A percentile compares a stretch with the other conserved stretches of the same genome.
Conservation (phyloP, 2,797 vertebrate species). For the Sandelia bainsii region DNA sequence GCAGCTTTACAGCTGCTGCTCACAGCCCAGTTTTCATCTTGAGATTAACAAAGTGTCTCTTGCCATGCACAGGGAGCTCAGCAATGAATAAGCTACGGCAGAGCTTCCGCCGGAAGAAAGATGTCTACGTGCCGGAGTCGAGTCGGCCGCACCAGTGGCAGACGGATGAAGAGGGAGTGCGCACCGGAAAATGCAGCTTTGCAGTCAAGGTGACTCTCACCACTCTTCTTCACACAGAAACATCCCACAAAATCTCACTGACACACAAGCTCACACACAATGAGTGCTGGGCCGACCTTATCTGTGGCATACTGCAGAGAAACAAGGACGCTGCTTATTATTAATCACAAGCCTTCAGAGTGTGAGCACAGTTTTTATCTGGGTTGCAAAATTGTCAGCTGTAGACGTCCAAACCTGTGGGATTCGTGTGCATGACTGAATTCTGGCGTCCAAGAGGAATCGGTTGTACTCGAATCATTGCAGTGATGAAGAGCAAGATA, state of each 20-base stretch:
- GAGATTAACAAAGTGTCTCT: conserved; percentile 38
- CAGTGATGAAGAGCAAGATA: neutral
- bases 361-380: conserved; percentile 55
- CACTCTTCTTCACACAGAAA: conserved; percentile 54
- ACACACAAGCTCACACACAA: neutral
- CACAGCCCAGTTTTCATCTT: neutral
- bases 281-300: conserved; percentile 13
- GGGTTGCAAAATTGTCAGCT: conserved; percentile 37
- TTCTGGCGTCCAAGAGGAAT: conserved; percentile 15
- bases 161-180: conserved; percentile 97
- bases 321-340: conserved; percentile 51
- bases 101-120: conserved; percentile 99
- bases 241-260: conserved; percentile 2
- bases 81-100: conserved; percentile 99
- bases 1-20: conserved; percentile 3
- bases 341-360: conserved; percentile 65
- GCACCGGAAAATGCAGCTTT: conserved; percentile 97
- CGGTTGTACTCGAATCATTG: conserved; percentile 1
- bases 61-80: conserved; percentile 74
- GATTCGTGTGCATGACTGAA: conserved; percentile 23
- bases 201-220: conserved; percentile 93
- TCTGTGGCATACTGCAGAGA: conserved; percentile 31
- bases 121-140: conserved; percentile 97
- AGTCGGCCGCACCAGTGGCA: conserved; percentile 99
- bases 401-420: conserved; percentile 25